Conservation (phyloP, 2,888 invertebrate species). For the Aquatica leii region DNA sequence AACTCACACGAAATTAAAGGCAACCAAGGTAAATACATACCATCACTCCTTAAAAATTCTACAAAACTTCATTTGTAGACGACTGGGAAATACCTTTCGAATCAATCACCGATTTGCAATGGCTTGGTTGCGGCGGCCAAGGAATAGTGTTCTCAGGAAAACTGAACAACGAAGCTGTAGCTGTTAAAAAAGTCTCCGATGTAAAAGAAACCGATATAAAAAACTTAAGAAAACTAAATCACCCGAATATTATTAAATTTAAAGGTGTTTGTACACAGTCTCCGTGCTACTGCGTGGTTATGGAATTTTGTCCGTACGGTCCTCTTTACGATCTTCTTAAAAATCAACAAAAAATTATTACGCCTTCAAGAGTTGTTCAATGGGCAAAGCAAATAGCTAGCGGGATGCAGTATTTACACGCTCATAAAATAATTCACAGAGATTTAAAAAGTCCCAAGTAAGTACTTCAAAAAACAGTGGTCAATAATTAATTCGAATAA, state of each 20-base stretch:
- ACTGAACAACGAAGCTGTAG: conserved; percentile 84
- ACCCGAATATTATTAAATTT: conserved; percentile 94
- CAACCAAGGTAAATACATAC: conserved; percentile 62
- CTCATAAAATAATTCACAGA: conserved; percentile 95
- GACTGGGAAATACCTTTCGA: conserved; percentile 97
- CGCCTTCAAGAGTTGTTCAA: conserved; percentile 84
- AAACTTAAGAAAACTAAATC: conserved; percentile 89
- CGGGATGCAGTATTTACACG: conserved; percentile 97
- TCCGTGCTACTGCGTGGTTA: conserved; percentile 93
- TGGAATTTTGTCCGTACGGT: conserved; percentile 98
- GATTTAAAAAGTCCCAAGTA: conserved; percentile 99
- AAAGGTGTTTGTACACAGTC: conserved; percentile 92
- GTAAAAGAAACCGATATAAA: conserved; percentile 92
- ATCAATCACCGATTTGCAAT: conserved; percentile 84
- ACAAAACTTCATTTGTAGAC: conserved; percentile 66
- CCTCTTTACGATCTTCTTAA: conserved; percentile 91
- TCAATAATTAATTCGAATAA: conserved; percentile 12
- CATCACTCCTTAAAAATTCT: too few relatives aligned
- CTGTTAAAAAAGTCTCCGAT: conserved; percentile 95
- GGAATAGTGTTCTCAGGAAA: conserved; percentile 93
- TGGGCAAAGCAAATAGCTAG: conserved; percentile 96
- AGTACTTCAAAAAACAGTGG: conserved; percentile 64
- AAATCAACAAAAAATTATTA: conserved; percentile 81
- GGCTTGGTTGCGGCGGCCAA: conserved; percentile 95
- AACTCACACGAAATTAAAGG: conserved; percentile 74